Percentiles rank a stretch among this genome's conserved stretches.
Evolutionary conservation across 2,113 vertebrate genomes (phyloP).

Genomic region (Hoplias malabaricus): DNA sequence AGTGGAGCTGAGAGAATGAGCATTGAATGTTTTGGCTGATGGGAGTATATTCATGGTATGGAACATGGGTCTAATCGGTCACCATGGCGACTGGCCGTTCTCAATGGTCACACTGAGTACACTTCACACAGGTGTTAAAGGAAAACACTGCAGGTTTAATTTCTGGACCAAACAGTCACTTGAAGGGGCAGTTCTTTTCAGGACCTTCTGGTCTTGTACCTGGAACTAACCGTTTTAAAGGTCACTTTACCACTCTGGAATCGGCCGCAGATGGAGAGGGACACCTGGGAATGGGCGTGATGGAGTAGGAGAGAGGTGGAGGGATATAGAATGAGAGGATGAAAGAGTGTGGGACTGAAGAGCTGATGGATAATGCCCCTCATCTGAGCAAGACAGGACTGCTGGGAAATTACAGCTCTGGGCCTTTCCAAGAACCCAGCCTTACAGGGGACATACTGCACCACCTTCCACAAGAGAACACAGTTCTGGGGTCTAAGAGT

Average conservation of each 20-base stretch:
- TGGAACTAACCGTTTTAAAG: background rate
- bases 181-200: background rate
- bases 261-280: background rate
- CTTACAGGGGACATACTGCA: no score
- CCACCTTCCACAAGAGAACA: no score
- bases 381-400: background rate
- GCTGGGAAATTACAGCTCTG: background rate
- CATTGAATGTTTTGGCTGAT: no score
- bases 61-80: no score
- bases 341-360: background rate
- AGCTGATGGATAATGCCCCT: background rate
- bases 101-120: no score
- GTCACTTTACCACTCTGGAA: conserved; percentile 1
- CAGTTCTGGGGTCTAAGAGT: no score
- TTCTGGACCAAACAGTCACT: background rate
- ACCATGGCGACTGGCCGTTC: no score
- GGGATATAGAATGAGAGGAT: background rate
- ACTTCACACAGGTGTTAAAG: no score
- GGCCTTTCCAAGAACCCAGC: background rate
- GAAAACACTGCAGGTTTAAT: no score
- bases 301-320: conserved; percentile 24
- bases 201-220: background rate
- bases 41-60: no score
- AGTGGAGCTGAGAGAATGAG: no score
- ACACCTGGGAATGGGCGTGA: background rate